These are phyloP conservation scores for Telmatochromis sp. DNA, from an alignment of 2,113 vertebrate species.

Conservation along the genomic window DNA sequence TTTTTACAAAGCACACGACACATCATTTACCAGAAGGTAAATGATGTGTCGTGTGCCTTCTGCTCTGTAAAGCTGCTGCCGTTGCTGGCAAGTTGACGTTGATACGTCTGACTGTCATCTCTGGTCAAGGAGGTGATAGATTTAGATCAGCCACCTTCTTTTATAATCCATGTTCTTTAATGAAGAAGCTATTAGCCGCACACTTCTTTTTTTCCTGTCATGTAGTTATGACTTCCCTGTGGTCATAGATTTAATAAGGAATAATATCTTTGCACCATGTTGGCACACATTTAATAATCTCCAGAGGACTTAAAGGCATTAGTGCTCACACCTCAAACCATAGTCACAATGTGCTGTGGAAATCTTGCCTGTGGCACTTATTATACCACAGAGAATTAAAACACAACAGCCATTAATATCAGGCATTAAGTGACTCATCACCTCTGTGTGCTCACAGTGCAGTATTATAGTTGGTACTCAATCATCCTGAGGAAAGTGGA, in stretches of 20 bases:
- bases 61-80: neutral
- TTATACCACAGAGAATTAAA: neutral
- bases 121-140: slow-evolving; percentile 20
- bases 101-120: slow-evolving; percentile 30
- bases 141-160: slow-evolving; percentile 30
- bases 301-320: slow-evolving; percentile 9
- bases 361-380: neutral
- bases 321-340: slow-evolving; percentile 30
- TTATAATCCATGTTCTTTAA: slow-evolving; percentile 22
- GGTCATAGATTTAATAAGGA: slow-evolving; percentile 37
- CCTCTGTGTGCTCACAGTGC: neutral
- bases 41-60: neutral
- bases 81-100: neutral
- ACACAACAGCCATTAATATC: neutral
- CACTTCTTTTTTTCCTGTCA: neutral
- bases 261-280: slow-evolving; percentile 4
- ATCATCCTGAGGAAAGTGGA: neutral
- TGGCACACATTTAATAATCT: slow-evolving; percentile 27
- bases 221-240: slow-evolving; percentile 20
- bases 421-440: neutral
- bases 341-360: neutral
- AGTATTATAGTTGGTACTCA: neutral
- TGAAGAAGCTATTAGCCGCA: neutral
- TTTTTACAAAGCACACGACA: neutral
- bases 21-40: neutral